phyloP scores from a whole-genome alignment of 2,888 invertebrate genomes.

The Acleris cristana region DNA sequence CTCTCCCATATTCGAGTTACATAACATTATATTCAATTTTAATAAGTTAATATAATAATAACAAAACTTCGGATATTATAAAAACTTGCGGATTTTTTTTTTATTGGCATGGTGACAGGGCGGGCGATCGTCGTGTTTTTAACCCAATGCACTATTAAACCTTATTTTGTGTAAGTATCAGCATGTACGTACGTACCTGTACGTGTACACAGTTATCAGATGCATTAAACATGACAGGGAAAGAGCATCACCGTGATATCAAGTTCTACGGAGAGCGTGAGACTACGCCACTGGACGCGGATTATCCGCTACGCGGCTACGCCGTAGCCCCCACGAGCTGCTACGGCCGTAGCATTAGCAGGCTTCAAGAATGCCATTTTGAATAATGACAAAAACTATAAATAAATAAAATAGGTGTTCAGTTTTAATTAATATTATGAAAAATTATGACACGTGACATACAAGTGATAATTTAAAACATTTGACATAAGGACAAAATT shows the following conservation, averaged over 20 bases:
- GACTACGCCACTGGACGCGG: slow-evolving; percentile 74
- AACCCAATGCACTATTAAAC: background rate
- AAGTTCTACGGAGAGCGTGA: slow-evolving; percentile 67
- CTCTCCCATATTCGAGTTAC: no score
- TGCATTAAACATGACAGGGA: slow-evolving; percentile 77
- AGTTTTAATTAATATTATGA: no score
- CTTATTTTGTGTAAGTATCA: background rate
- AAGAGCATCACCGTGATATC: slow-evolving; percentile 73
- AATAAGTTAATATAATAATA: no score
- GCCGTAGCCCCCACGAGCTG: slow-evolving; percentile 61
- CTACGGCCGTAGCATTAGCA: slow-evolving; percentile 67
- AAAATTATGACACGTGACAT: background rate
- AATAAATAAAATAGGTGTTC: background rate
- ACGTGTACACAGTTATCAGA: slow-evolving; percentile 41
- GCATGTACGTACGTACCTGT: background rate
- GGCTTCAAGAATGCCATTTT: slow-evolving; percentile 45
- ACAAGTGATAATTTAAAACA: no score
- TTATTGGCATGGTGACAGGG: no score
- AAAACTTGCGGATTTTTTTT: no score
- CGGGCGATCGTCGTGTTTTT: background rate
- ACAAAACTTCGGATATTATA: no score
- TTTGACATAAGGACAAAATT: no score
- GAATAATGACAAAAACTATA: background rate
- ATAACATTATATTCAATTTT: no score
- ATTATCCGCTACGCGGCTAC: slow-evolving; percentile 77